Evolutionary conservation across 2,888 invertebrate genomes (phyloP), one percentile per base, ranked within the genome.

Genomic region (Patella ulyssiponensis): DNA sequence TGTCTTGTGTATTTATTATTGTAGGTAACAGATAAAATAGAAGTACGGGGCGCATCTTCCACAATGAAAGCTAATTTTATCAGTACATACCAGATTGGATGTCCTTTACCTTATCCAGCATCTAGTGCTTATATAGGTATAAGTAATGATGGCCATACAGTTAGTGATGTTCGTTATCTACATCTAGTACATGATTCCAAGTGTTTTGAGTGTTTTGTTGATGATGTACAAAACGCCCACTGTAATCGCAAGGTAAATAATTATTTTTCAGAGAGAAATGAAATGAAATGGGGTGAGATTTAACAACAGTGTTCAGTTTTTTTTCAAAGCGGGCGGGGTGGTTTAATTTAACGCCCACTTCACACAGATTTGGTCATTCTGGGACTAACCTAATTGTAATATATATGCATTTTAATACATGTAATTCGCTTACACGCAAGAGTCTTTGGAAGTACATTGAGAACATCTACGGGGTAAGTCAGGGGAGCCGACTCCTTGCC

Each of bases 41-140:
- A 44, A 23, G 12, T 14, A 2, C 81, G 77, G 1, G 79, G 81
- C 69, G 75, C 77, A 23, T 64, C 64, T 11, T 64, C 64, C 0
- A 64, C 64, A 20, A 64, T 64, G 20, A 64, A 64, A 64, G 87
- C 85, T 9, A 70, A 75, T 4, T 86, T 77, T 54, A 81, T 87
- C 17, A 85, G 83, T 33, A 77, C 86, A 74, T 81, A 81, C 72
- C 85, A 87, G 71, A 84, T 87, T 1, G 79, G 81, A 14, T 88
- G 88, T 74, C 79, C 78, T 52, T 79, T 85, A 70, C 83, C 85
- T 23, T 72, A 74, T 11, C n/a, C 78, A 33, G 72, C 54, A 12
- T 74, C 79, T 27, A 86, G 86, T 79, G 85, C 86, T 14, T 69
- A 74, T 5, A 77, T 88, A 3, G 75, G 75, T 12, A 77, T 88